phyloP scores from a whole-genome alignment of 2,888 invertebrate species.

The Morpho achilles region DNA sequence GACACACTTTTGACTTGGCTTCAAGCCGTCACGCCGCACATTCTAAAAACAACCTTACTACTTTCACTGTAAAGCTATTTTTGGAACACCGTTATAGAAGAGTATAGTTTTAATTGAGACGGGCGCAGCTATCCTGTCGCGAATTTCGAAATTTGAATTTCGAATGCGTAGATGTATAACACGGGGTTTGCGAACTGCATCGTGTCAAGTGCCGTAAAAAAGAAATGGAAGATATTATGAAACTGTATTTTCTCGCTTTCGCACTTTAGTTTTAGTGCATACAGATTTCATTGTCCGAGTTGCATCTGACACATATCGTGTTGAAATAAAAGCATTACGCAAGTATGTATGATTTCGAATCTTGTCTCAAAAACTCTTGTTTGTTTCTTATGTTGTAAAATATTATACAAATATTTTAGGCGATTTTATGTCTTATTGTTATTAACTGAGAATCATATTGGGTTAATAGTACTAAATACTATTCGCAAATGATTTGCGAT shows the following conservation, averaged over 20 bases:
- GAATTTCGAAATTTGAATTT: constrained; percentile 68
- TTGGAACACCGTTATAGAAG: constrained; percentile 23
- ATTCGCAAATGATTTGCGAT: too few relatives aligned
- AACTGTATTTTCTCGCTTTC: not conserved
- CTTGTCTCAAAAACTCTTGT: too few relatives aligned
- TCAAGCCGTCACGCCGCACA: constrained; percentile 53
- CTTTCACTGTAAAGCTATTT: constrained; percentile 22
- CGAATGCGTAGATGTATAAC: constrained; percentile 35
- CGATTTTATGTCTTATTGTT: too few relatives aligned
- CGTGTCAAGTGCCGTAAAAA: not conserved
- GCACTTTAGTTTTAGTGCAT: too few relatives aligned
- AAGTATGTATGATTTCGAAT: too few relatives aligned
- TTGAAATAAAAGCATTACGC: too few relatives aligned
- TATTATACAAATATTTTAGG: too few relatives aligned
- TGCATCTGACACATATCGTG: too few relatives aligned
- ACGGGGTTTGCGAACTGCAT: constrained; percentile 8
- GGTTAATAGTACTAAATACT: too few relatives aligned
- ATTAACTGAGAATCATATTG: too few relatives aligned
- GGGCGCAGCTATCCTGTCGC: constrained; percentile 45
- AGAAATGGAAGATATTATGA: not conserved
- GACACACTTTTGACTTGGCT: constrained; percentile 77
- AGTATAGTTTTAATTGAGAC: constrained; percentile 48
- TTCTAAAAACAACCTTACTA: constrained; percentile 45
- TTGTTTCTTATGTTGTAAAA: too few relatives aligned
- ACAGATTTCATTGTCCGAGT: too few relatives aligned